Evolutionary conservation across 2,797 vertebrate genomes (phyloP), one percentile per base, ranked within the genome.

Genomic region (Pipistrellus nathusii): DNA sequence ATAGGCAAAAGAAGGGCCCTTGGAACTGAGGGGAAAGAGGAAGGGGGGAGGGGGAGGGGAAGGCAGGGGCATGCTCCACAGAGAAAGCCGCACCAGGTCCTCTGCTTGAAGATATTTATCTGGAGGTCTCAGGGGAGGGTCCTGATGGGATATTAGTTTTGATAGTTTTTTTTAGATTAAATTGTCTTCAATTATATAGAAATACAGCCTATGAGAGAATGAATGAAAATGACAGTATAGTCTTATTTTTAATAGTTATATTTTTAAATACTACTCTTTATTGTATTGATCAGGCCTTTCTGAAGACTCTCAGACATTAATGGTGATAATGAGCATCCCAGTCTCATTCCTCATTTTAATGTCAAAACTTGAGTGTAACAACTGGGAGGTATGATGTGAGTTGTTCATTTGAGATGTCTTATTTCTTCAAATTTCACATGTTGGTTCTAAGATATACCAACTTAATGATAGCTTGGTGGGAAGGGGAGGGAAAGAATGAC

Each of bases 181-280:
- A 75, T 88, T 85, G 44, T 38, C 46, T 89, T 77, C n/a, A 71
- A 71, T 85, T 95, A 69, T 91, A 21, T 73, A 83, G 62, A 20
- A 84, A 68, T 81, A 76, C 1, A 85, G 32, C 81, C 9, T 77
- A 18, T 25, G 9, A 84, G 25, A 30, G 20, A 80, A 44, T 85
- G 71, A 92, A 32, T 53, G 51, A 75, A 71, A 84, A 64, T 83
- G 51, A 85, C 8, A 66, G 21, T 55, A 48, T 53, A 62, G 64
- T 73, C 48, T 92, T 25, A 68, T 69, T 94, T 89, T 90, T 83
- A 91, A 55, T 64, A 46, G 78, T 77, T 27, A 38, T 27, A 18
- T 51, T 91, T 89, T 72, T 38, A 91, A 89, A 27, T 51, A 57
- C 32, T 46, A 4, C 51, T 77, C 92, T 38, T 81, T 76, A 64